Evolutionary conservation across 1,140 invertebrate species (phyloP).

Genomic region (Drosophila sp.): DNA sequence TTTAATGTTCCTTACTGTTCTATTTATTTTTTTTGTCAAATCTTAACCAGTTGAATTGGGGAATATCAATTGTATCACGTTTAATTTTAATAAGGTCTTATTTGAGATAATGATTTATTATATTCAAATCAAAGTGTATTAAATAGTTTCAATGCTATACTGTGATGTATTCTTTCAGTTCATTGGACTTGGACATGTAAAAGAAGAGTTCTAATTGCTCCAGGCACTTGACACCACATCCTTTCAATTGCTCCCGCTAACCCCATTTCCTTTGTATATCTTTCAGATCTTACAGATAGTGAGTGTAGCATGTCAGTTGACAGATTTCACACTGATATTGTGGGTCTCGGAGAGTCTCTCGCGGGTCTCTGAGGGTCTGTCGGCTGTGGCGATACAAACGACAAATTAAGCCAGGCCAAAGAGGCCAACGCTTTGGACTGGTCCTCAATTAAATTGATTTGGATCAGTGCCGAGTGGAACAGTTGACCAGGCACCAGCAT

Average conservation of each 20-base stretch:
- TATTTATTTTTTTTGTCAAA: too few species aligned
- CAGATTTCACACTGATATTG: slow-evolving; percentile 74
- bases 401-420: slow-evolving; percentile 68
- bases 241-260: slow-evolving; percentile 47
- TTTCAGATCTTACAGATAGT: too few species aligned
- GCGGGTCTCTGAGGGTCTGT: background rate
- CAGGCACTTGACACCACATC: background rate
- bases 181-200: background rate
- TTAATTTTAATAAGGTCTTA: too few species aligned
- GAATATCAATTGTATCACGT: too few species aligned
- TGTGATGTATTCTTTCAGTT: background rate
- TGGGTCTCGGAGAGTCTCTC: background rate
- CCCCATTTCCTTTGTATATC: slow-evolving; percentile 42
- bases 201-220: background rate
- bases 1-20: too few species aligned
- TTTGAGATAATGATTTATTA: too few species aligned
- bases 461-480: slow-evolving; percentile 60
- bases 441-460: slow-evolving; percentile 82
- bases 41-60: too few species aligned
- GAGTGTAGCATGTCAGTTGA: slow-evolving; percentile 16
- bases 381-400: slow-evolving; percentile 47
- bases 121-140: too few species aligned
- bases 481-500: slow-evolving; percentile 38
- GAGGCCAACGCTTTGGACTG: slow-evolving; percentile 41
- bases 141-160: too few species aligned